These are phyloP conservation scores for Caenorhabditis doughertyi DNA, from an alignment of 2,888 invertebrate genomes.

Conservation along the genomic window DNA sequence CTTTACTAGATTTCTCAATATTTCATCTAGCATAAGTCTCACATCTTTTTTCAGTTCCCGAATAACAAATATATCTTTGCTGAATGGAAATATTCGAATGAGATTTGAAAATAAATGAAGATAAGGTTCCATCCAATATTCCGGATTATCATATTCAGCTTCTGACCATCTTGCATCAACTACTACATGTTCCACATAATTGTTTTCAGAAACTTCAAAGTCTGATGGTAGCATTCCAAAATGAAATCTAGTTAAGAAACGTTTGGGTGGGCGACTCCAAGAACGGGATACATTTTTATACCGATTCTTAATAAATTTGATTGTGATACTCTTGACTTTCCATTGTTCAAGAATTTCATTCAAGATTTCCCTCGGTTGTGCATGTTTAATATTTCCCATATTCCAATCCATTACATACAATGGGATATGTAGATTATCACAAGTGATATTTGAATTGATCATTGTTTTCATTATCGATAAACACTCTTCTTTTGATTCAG, in stretches of 20 bases:
- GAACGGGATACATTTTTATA: conserved; percentile 6
- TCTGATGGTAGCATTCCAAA: background rate
- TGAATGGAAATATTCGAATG: background rate
- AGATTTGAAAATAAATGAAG: conserved; percentile 10
- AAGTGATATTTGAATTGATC: background rate
- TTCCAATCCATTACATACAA: conserved; percentile 22
- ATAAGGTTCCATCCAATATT: conserved; percentile 13
- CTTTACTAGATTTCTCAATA: background rate
- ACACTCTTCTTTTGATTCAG: conserved; percentile 6
- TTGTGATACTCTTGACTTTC: background rate
- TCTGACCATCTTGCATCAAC: conserved; percentile 23
- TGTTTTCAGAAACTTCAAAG: background rate
- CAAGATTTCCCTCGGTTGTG: conserved; percentile 5
- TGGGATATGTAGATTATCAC: background rate
- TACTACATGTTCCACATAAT: background rate
- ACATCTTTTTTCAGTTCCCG: conserved; percentile 18
- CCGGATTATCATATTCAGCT: background rate
- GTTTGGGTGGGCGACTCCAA: conserved; percentile 2
- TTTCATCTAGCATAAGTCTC: background rate
- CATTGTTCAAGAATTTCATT: conserved; percentile 2
- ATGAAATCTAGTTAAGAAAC: background rate
- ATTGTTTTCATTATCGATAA: background rate
- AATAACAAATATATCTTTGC: conserved; percentile 9
- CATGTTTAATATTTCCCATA: conserved; percentile 4
- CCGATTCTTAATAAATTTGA: background rate